Evolutionary conservation across 2,888 invertebrate species (phyloP).

Genomic region (Ennomos erosarius): DNA sequence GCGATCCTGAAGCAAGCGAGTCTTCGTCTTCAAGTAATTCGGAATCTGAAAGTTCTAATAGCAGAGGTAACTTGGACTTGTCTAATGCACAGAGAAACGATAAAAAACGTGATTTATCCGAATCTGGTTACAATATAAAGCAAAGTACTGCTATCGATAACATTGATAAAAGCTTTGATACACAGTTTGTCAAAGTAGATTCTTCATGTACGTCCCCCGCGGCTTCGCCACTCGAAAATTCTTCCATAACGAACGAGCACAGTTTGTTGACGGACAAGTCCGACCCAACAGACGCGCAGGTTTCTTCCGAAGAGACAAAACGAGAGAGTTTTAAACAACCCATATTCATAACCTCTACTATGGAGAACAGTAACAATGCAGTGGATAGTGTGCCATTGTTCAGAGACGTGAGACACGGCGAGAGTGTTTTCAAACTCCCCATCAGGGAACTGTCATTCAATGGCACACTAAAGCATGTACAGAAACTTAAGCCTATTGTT

Average conservation of each 20-base stretch:
- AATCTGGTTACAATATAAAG: slow-evolving; percentile 55
- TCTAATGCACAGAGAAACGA: slow-evolving; percentile 58
- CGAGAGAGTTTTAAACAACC: slow-evolving; percentile 63
- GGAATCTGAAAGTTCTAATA: slow-evolving; percentile 61
- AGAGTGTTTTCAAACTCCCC: slow-evolving; percentile 77
- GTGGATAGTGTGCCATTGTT: slow-evolving; percentile 78
- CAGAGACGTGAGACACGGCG: slow-evolving; percentile 62
- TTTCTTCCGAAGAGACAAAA: slow-evolving; percentile 73
- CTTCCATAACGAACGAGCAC: slow-evolving; percentile 63
- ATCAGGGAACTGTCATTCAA: slow-evolving; percentile 78
- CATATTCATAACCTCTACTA: slow-evolving; percentile 77
- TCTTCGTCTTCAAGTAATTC: slow-evolving; percentile 50
- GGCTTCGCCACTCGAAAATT: slow-evolving; percentile 61
- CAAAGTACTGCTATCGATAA: slow-evolving; percentile 50
- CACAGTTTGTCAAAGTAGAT: slow-evolving; percentile 61
- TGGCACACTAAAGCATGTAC: slow-evolving; percentile 79
- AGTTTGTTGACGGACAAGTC: slow-evolving; percentile 71
- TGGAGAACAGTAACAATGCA: slow-evolving; percentile 84
- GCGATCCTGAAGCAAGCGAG: slow-evolving; percentile 47
- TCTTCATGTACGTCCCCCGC: slow-evolving; percentile 63
- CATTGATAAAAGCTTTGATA: slow-evolving; percentile 59
- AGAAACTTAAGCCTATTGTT: slow-evolving; percentile 76
- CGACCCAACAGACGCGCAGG: slow-evolving; percentile 60
- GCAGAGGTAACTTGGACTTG: slow-evolving; percentile 70
- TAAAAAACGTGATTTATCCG: slow-evolving; percentile 61